These are phyloP conservation scores for Percopsis omiscomaycus DNA, from an alignment of 2,797 vertebrate species.

Conservation along the genomic window DNA sequence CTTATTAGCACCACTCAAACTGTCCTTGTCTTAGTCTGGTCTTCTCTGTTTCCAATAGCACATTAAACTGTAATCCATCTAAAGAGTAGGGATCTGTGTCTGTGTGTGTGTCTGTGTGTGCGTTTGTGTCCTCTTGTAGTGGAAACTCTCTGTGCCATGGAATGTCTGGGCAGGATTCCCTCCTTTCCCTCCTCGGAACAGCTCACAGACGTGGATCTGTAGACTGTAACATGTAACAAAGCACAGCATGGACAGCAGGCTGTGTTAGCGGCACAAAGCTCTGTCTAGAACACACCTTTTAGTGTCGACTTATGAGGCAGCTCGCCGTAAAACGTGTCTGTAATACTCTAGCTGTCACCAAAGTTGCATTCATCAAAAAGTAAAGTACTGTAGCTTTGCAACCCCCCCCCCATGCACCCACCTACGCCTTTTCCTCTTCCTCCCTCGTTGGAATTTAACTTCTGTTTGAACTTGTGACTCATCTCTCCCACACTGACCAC, in stretches of 20 bases:
- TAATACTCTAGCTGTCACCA: too few relatives aligned
- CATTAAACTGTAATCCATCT: conserved; percentile 50
- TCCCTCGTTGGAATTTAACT: conserved; percentile 62
- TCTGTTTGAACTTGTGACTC: conserved; percentile 70
- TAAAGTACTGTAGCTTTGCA: too few relatives aligned
- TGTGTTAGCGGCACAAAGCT: neutral
- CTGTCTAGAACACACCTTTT: conserved; percentile 2
- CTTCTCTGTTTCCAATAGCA: conserved; percentile 40
- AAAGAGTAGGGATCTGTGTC: conserved; percentile 7
- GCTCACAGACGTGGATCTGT: conserved; percentile 57
- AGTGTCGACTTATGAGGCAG: too few relatives aligned
- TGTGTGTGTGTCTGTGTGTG: conserved; percentile 21
- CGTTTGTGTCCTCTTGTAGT: conserved; percentile 55
- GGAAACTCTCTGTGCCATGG: conserved; percentile 72
- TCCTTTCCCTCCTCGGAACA: conserved; percentile 64
- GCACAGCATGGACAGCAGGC: conserved; percentile 35
- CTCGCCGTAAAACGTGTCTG: too few relatives aligned
- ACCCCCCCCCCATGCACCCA: conserved; percentile 10
- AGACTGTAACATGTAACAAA: conserved; percentile 51
- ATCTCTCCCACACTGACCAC: conserved; percentile 74
- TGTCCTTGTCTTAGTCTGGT: conserved; percentile 4
- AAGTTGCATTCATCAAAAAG: too few relatives aligned
- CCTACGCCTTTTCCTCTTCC: conserved; percentile 28
- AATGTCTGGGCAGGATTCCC: conserved; percentile 74
- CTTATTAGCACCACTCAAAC: conserved; percentile 13